Base-by-base conservation (phyloP, 2,888 invertebrate genomes). In the Leucophora obtusa region DNA sequence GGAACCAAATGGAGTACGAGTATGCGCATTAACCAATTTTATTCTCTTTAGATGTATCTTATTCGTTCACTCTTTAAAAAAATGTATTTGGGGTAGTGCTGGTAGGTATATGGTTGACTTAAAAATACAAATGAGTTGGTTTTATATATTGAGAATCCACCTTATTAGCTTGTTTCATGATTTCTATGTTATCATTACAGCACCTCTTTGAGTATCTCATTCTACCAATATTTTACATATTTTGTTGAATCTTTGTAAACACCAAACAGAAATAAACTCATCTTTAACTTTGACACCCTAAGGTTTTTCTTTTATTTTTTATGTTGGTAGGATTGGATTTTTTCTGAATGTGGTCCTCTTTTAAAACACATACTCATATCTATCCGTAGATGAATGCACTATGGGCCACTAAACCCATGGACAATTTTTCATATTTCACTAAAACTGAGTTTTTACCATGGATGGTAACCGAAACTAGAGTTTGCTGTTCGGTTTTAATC, bases 1-100 rank as follows among this genome's bases (percentile, higher is more conserved):
- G 53, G 71, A 75, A 79, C 24, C n/a, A 28, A 21, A 35, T 47
- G 50, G 70, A 54, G 33, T 17, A 60, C 7, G 79, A 66, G 69
- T 21, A 14, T 75, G 79, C 79, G 79, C 79, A 17, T 50, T 60
- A 18, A 70, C 6, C 18, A 21, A 3, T 21, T 58, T 38, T 15
- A 54, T 21, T 69, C 65, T 72, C 76, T 17, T 17, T 18, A 21
- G 14, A 11, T 47, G 4, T 6, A 5, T 47, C n/a, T 47, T n/a
- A 47, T 47, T 47, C 43, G n/a, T 47, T 47, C 43, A 43, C 28
- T 33, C 17, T 14, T 17, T 28, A 11, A 47, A 59, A n/a, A 7
- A 6, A 35, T 18, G 1, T 50, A 51, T 65, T 15, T 65, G n/a
- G n/a, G 18, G 35, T 35, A 28, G 18, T 33, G 28, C 28, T 28